Evolutionary conservation across 2,797 vertebrate genomes (phyloP).

Genomic region (Taenioides sp.): DNA sequence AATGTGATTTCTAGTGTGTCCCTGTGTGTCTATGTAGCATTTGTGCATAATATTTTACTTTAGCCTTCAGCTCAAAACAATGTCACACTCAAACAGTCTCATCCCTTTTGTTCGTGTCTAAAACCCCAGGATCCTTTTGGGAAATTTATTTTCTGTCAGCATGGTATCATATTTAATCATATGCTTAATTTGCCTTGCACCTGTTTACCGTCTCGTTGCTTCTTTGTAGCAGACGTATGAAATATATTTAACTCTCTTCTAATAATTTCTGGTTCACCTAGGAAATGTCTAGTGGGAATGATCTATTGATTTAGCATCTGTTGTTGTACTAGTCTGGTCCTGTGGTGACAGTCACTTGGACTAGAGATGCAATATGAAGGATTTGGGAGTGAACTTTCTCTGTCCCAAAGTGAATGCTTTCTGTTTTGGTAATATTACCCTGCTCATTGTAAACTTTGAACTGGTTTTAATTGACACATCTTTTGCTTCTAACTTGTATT

Average conservation of each 20-base stretch:
- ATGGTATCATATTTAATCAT: conserved; percentile 61
- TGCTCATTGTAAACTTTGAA: neutral
- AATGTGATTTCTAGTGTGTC: conserved; percentile 37
- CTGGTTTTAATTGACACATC: neutral
- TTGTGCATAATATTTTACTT: conserved; percentile 23
- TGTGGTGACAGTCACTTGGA: conserved; percentile 35
- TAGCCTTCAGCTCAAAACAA: conserved; percentile 43
- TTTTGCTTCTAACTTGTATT: neutral
- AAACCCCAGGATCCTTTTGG: conserved; percentile 43
- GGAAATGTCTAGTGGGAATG: conserved; percentile 65
- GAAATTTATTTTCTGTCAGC: conserved; percentile 62
- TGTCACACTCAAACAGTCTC: conserved; percentile 39
- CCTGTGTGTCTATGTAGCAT: conserved; percentile 7
- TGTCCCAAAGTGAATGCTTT: neutral
- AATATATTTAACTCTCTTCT: conserved; percentile 32
- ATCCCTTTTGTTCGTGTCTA: conserved; percentile 40
- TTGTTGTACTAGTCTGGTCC: conserved; percentile 42
- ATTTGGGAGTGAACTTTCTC: neutral
- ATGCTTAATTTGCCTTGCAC: conserved; percentile 51
- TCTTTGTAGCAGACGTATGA: conserved; percentile 20
- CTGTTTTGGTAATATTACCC: neutral
- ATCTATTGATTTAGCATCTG: conserved; percentile 68
- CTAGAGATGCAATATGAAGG: conserved; percentile 11
- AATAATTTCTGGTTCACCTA: conserved; percentile 52
- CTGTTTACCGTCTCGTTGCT: conserved; percentile 50